phyloP scores from a whole-genome alignment of 2,113 vertebrate genomes.

The Cyprinus carpio region DNA sequence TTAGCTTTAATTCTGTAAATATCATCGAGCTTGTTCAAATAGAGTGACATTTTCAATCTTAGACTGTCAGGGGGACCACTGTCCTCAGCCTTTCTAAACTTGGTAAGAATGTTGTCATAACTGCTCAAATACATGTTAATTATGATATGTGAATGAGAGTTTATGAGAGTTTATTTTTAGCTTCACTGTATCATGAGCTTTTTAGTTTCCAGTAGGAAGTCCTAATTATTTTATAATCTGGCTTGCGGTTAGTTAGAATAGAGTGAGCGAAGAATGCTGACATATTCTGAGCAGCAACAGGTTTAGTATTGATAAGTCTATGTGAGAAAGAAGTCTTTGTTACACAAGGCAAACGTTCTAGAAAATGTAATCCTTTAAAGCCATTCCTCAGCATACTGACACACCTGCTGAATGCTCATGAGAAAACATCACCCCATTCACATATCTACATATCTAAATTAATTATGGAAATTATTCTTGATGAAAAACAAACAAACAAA shows the following conservation, averaged over 20 bases:
- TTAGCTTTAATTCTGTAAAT: not conserved
- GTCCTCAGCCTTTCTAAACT: no score
- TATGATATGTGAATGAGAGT: no score
- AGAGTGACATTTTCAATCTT: not conserved
- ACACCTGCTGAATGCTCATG: not conserved
- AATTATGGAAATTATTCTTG: not conserved
- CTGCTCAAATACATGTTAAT: no score
- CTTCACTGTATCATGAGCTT: no score
- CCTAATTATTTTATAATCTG: no score
- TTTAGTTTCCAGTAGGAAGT: not conserved
- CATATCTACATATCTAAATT: not conserved
- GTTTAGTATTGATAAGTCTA: not conserved
- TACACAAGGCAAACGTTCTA: not conserved
- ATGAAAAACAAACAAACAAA: not conserved
- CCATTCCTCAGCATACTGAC: not conserved
- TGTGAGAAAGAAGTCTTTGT: not conserved
- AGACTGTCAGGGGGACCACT: no score
- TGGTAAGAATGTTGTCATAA: no score
- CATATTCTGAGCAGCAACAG: not conserved
- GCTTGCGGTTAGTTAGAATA: not conserved
- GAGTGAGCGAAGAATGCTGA: not conserved
- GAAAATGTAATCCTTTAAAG: not conserved
- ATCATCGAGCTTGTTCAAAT: not conserved
- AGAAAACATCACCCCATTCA: not conserved
- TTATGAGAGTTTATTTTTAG: no score